Percentiles rank a stretch among this genome's conserved stretches.
Evolutionary conservation across 2,888 invertebrate species (phyloP).

Genomic region (Oxystoma pomonae): DNA sequence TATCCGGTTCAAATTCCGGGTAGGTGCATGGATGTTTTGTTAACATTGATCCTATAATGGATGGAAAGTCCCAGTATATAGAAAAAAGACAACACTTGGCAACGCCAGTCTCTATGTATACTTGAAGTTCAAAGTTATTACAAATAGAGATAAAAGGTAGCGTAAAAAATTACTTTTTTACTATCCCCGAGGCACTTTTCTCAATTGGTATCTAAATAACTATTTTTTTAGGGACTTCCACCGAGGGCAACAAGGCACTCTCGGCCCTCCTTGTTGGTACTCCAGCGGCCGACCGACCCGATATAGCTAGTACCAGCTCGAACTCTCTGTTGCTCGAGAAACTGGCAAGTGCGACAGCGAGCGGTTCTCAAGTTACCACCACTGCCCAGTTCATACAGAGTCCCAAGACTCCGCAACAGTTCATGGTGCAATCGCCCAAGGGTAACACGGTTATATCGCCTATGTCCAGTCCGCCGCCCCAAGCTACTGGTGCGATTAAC

Average conservation of each 20-base stretch:
- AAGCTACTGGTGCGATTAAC: constrained; percentile 44
- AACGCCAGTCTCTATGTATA: too few relatives aligned
- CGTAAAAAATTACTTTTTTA: too few relatives aligned
- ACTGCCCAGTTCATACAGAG: background rate
- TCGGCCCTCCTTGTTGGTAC: constrained; percentile 57
- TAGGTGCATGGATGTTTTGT: too few relatives aligned
- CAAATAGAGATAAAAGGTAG: too few relatives aligned
- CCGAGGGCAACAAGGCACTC: constrained; percentile 44
- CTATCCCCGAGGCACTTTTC: too few relatives aligned
- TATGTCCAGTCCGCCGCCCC: constrained; percentile 55
- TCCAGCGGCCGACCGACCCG: constrained; percentile 56
- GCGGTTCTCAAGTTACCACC: constrained; percentile 17
- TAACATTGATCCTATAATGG: too few relatives aligned
- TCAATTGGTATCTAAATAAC: too few relatives aligned
- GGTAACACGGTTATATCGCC: constrained; percentile 50
- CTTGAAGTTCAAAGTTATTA: too few relatives aligned
- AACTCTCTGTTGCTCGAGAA: constrained; percentile 53
- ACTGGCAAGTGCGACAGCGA: constrained; percentile 48
- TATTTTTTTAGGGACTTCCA: background rate
- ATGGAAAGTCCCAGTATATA: too few relatives aligned
- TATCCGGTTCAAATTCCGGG: too few relatives aligned
- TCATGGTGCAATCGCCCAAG: constrained; percentile 37
- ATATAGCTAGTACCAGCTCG: constrained; percentile 52
- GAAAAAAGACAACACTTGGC: too few relatives aligned
- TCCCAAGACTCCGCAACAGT: constrained; percentile 23